Base-by-base conservation (phyloP, 2,113 vertebrate genomes). In the Mus spicilegus region DNA sequence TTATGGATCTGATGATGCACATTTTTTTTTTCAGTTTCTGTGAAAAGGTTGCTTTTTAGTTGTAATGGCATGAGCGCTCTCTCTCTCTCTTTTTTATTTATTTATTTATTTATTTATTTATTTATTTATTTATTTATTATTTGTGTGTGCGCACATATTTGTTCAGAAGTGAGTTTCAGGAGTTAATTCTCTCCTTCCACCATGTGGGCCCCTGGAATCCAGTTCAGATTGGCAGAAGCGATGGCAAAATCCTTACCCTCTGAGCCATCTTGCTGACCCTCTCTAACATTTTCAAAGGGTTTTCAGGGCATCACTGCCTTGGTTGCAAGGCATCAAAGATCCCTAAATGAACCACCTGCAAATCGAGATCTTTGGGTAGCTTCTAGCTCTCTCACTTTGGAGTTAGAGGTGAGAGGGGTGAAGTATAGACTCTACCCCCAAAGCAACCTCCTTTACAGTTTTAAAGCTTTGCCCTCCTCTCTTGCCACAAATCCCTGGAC, bases 311-410 rank as follows among this genome's bases (percentile, higher is more conserved):
- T 78, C 30, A 30, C 36, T 61, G 36, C 96, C 97, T 92, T 95
- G 95, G 95, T 56, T 96, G 65, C 96, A 96, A 65, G 99, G 97
- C 2, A 98, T 97, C 22, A 99, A 99, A 46, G 98, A 99, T 97
- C 99, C 99, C 2, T 98, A 93, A 36, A 99, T 98, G 65, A 99
- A 99, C 63, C 99, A 98, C 33, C 99, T 98, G 95, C 99, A 99
- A 97, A 99, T 99, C 0, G 99, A 99, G 82, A 99, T 65, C 98
- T 98, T 28, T 99, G 87, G 51, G 63, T 10, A 19, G 70, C 98
- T 98, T 36, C 99, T 86, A 51, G 28, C 24, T 16, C 99, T 99
- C 91, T 98, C 97, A 33, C 39, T 0, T 20, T 4, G 3, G 78
- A 33, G 10, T 58, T 8, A 33, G 30, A 17, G 42, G 51, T n/a